A percentile compares a stretch with the other conserved stretches of the same genome.
Evolutionary conservation across 2,113 vertebrate species (phyloP).

Genomic region (Bubalus kerabau): DNA sequence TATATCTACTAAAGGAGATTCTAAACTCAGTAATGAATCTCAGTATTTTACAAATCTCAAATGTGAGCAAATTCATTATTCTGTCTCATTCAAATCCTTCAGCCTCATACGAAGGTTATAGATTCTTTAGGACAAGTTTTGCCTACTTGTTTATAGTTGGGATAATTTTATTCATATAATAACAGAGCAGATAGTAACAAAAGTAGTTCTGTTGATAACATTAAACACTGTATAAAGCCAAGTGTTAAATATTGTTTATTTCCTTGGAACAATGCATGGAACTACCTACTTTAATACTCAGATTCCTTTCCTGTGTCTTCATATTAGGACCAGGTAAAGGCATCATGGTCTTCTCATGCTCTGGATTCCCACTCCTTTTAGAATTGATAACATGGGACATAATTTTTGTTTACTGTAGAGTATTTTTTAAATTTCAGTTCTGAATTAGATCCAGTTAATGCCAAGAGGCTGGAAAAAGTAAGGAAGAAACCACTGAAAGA

Average conservation of each 20-base stretch:
- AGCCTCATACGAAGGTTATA: neutral
- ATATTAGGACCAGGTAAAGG: neutral
- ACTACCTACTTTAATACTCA: neutral
- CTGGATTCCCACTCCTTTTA: neutral
- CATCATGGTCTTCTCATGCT: neutral
- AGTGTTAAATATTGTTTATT: slow-evolving; percentile 2
- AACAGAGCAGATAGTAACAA: neutral
- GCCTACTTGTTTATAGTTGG: neutral
- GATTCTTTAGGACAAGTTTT: neutral
- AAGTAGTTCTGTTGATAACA: neutral
- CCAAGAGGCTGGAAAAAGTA: neutral
- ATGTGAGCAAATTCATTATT: neutral
- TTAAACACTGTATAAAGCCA: neutral
- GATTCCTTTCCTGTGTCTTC: neutral
- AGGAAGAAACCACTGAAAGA: neutral
- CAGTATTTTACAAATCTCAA: neutral
- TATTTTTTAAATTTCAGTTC: slow-evolving; percentile 15
- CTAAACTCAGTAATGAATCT: neutral
- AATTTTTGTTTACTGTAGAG: neutral
- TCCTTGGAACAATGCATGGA: neutral
- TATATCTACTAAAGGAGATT: neutral
- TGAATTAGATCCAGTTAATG: neutral
- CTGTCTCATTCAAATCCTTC: neutral
- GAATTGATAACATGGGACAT: neutral
- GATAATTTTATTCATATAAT: neutral